These are phyloP conservation scores for Heliangelus exortis DNA, from an alignment of 2,797 vertebrate genomes.

Conservation along the genomic window DNA sequence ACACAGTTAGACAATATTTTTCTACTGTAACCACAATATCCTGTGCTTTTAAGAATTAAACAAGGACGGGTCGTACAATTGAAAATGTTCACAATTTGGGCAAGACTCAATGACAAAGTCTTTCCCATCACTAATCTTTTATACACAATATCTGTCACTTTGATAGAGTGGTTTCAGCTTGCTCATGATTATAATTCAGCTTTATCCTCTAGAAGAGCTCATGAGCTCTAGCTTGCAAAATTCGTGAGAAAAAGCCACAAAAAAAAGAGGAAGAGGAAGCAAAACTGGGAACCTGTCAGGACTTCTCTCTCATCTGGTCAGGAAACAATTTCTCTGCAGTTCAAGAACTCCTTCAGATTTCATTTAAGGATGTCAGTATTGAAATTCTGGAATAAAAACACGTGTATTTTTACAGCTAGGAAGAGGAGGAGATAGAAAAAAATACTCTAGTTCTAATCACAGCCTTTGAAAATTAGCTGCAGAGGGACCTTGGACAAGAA, in stretches of 20 bases:
- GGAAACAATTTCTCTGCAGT: background rate
- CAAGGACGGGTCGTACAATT: constrained; percentile 49
- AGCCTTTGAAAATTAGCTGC: background rate
- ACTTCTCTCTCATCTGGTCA: background rate
- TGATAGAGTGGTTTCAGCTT: background rate
- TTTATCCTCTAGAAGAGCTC: background rate
- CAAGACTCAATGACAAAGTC: constrained; percentile 26
- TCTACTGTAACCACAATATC: background rate
- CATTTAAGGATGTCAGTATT: background rate
- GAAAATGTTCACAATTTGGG: constrained; percentile 25
- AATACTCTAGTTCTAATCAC: background rate
- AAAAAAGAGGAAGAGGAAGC: constrained; percentile 26
- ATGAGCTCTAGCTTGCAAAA: background rate
- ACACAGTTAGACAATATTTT: background rate
- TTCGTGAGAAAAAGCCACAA: background rate
- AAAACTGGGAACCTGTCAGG: background rate
- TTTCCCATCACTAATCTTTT: background rate
- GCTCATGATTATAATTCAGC: background rate
- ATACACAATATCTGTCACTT: background rate
- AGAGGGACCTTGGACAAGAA: background rate
- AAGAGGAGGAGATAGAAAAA: background rate
- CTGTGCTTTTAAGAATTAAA: constrained; percentile 27
- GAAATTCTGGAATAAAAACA: background rate
- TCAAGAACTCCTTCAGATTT: background rate
- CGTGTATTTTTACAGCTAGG: background rate